Conservation (phyloP, 2,797 vertebrate genomes). For the Gouania willdenowi region DNA sequence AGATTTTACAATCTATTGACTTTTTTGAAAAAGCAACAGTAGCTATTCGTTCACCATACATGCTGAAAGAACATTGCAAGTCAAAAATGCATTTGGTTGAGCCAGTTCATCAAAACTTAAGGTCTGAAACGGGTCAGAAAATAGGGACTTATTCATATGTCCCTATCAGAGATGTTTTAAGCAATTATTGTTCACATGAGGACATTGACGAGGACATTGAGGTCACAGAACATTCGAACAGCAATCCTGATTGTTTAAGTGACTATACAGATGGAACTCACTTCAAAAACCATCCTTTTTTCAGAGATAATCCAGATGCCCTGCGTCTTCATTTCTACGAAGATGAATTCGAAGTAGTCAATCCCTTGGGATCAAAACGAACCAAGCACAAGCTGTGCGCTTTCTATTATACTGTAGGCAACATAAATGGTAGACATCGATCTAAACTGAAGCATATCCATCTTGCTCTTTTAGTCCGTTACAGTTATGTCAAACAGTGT, state of each 20-base stretch:
- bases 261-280: conserved; percentile 7
- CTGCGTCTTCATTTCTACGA: conserved; percentile 17
- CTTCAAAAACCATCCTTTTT: conserved; percentile 7
- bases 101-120: conserved; percentile 2
- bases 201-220: conserved; percentile 16
- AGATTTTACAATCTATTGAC: no score
- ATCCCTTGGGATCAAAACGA: conserved; percentile 2
- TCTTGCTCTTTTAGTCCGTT: conserved; percentile 9
- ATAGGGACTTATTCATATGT: conserved; percentile 12
- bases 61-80: conserved; percentile 15
- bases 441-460: conserved; percentile 19
- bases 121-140: background rate
- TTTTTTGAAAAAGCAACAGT: background rate
- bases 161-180: background rate
- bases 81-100: conserved; percentile 8
- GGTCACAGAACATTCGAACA: background rate
- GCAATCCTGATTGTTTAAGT: background rate
- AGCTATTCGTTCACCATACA: background rate
- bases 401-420: conserved; percentile 18
- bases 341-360: conserved; percentile 14
- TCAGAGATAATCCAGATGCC: conserved; percentile 7
- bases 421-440: conserved; percentile 1
- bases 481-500: conserved; percentile 2
- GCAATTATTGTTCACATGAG: conserved; percentile 10
- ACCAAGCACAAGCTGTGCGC: conserved; percentile 13